phyloP scores from a whole-genome alignment of 2,888 invertebrate genomes.

The Lasioglossum morio region DNA sequence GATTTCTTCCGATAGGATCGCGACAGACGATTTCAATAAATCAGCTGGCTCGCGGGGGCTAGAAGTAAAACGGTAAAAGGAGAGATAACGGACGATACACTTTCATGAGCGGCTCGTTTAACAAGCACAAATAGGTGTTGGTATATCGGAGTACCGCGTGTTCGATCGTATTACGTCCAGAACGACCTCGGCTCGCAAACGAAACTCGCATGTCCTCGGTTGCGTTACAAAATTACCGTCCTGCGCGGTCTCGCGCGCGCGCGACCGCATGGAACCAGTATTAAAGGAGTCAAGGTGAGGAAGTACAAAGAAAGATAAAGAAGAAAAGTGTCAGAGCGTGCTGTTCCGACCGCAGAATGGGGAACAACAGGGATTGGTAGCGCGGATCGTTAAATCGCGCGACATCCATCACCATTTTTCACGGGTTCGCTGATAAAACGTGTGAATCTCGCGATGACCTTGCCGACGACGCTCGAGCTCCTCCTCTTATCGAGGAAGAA shows the following conservation, averaged over 20 bases:
- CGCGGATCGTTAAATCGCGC: background rate
- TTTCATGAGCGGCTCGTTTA: background rate
- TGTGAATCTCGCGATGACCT: constrained; percentile 51
- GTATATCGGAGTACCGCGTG: constrained; percentile 2
- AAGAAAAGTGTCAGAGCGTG: background rate
- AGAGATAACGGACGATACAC: constrained; percentile 1
- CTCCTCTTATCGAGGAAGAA: constrained; percentile 25
- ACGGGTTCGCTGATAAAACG: constrained; percentile 56
- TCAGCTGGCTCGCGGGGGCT: background rate
- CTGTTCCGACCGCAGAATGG: background rate
- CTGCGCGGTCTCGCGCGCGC: constrained; percentile 8
- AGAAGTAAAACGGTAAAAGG: background rate
- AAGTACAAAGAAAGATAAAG: background rate
- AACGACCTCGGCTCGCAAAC: constrained; percentile 34
- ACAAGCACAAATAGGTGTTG: background rate
- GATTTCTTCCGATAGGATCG: background rate
- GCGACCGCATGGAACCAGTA: constrained; percentile 38
- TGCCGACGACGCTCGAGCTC: constrained; percentile 34
- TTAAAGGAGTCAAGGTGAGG: constrained; percentile 56
- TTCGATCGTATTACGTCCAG: constrained; percentile 39
- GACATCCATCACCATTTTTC: constrained; percentile 21
- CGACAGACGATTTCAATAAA: background rate
- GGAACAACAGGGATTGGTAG: background rate
- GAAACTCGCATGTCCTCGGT: constrained; percentile 45
- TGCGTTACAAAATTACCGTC: constrained; percentile 49